Conservation (phyloP, 2,797 vertebrate genomes). For the Agapornis canus region DNA sequence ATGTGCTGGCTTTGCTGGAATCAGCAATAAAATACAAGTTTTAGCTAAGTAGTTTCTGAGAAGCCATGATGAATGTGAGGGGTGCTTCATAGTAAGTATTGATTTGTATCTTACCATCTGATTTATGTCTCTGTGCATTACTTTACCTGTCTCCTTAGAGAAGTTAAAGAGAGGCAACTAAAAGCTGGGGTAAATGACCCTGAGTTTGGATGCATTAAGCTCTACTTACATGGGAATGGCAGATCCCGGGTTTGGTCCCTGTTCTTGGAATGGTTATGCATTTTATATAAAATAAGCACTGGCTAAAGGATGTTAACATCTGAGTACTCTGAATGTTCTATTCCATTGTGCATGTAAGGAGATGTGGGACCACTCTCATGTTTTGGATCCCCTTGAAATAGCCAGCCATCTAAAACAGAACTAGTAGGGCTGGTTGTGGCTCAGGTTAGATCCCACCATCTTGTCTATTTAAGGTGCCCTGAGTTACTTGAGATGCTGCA, state of each 20-base stretch:
- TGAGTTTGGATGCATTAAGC: slow-evolving; percentile 35
- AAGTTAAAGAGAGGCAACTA: slow-evolving; percentile 39
- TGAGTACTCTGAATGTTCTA: not conserved
- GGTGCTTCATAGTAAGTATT: slow-evolving; percentile 46
- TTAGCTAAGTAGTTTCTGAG: slow-evolving; percentile 59
- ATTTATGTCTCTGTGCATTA: slow-evolving; percentile 51
- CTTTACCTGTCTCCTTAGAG: slow-evolving; percentile 47
- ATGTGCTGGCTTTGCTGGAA: slow-evolving; percentile 28
- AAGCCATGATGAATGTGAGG: slow-evolving; percentile 38
- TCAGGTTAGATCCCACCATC: not conserved
- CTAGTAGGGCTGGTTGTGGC: not conserved
- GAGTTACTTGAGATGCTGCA: not conserved
- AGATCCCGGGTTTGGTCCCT: not conserved
- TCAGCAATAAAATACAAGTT: slow-evolving; percentile 48
- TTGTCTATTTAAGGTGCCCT: not conserved
- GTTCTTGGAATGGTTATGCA: not conserved
- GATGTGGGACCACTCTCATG: not conserved
- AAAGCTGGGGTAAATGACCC: slow-evolving; percentile 24
- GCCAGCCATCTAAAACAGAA: not conserved
- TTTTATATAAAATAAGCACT: slow-evolving; percentile 21
- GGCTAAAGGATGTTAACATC: not conserved
- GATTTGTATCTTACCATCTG: slow-evolving; percentile 56
- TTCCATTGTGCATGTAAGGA: not conserved
- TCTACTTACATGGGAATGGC: not conserved
- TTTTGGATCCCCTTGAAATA: not conserved